Evolutionary conservation across 35 echinoderm and acorn worm species (phyloP), one percentile per base, ranked within the genome.

Genomic region (Heliocidaris tuberculata): DNA sequence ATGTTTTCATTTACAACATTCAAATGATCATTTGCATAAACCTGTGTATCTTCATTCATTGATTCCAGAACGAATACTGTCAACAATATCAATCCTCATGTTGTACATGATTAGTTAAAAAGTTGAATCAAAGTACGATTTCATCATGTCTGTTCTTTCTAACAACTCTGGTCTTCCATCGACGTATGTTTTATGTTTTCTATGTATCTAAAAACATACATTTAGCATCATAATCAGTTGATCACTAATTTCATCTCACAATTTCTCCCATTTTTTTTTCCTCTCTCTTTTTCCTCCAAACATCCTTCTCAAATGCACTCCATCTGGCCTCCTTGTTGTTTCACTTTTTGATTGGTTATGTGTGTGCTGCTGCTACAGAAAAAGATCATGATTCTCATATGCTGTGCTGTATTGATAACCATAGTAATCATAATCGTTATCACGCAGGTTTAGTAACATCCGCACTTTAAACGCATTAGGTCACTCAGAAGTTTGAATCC

Each of bases 371-470:
- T 47, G 91, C 47, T 60, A 49, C 93, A 96, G 95, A 96, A 96
- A 96, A 96, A 96, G 93, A 94, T 96, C 93, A 94, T 94, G 93
- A 96, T 96, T 61, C 54, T 96, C 86, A 94, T 96, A 85, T 96
- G 95, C 95, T 96, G 95, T 70, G 95, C 90, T 49, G 95, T 96
- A 86, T 93, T 96, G 31, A 78, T 96, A 30, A 87, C 95, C 48
- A 71, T 96, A 24, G 59, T 96, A 31, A 93, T 96, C 88, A 96
- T 96, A 49, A 94, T 96, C 85, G 94, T 96, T 48, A 92, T 96
- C 93, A 89, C 93, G 12, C 31, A 87, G 47, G 88, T 96, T 12
- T 47, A 31, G 31, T 89, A 89, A 48, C 29, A 89, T 48, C 31
- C 32, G 31, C 87, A 89, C 87, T 32, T 89, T n/a, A 48, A 48